Evolutionary conservation across 2,888 invertebrate genomes (phyloP), one percentile per base, ranked within the genome.

Genomic region (Plagodis dolabraria): DNA sequence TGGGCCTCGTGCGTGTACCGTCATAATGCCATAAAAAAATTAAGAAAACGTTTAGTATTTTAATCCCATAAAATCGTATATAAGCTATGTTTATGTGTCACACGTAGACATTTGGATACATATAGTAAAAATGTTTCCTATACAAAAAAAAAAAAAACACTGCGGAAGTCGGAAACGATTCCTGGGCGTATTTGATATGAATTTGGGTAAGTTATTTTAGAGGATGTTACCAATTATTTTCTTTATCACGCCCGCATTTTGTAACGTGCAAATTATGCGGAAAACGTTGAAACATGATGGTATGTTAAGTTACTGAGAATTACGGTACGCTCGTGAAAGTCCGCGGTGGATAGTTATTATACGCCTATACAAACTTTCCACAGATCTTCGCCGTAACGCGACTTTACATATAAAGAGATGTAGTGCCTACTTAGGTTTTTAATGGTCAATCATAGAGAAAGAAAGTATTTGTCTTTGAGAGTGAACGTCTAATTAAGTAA

Each of bases 241-340:
- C 33, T 60, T 48, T 62, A 66, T 64, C 61, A 63, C 46, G 53
- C 53, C 65, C 55, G 55, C 43, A 52, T 63, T 65, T 64, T 48
- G 66, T 50, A 63, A 64, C 54, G 58, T 42, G 57, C 52, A 58
- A 67, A 68, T 68, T 67, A 63, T 55, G 69, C 63, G 65, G 67
- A 68, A 71, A 73, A 74, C 61, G 54, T 67, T 64, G 60, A 69
- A 69, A 68, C 65, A 68, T 69, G 64, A 68, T 67, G 60, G 62
- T 61, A 68, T 63, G 75, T 73, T 74, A 74, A 75, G 71, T 74
- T 74, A 71, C 73, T 63, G 64, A 70, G 75, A 77, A 77, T 75
- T 78, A 75, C 72, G 69, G 73, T 68, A 69, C 74, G 71, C 67
- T 77, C 75, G 84, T 80, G 85, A 85, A 85, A 85, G 85, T 76